phyloP scores from a whole-genome alignment of 2,797 vertebrate species.

The Crenuchus spilurus region DNA sequence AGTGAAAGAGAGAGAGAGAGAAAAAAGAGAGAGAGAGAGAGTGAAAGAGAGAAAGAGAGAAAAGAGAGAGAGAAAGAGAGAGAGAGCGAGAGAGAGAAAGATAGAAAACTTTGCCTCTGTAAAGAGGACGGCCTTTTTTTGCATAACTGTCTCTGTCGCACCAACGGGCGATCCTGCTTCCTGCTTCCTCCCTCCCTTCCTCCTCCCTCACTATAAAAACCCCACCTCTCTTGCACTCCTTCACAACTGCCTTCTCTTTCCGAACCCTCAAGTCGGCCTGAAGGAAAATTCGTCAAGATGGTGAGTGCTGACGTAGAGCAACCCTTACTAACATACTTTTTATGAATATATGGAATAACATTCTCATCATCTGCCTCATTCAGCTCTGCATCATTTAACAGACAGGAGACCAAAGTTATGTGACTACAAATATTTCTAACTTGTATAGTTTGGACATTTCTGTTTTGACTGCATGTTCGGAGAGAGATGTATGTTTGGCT shows the following conservation, averaged over 20 bases:
- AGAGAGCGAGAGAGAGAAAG: background rate
- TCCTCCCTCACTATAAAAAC: constrained; percentile 70
- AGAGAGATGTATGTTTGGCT: background rate
- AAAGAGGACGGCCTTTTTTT: constrained; percentile 53
- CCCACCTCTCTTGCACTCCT: constrained; percentile 56
- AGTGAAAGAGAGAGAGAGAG: constrained; percentile 7
- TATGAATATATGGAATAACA: background rate
- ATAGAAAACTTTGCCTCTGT: background rate
- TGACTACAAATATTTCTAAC: background rate
- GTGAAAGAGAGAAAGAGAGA: background rate
- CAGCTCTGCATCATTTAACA: background rate
- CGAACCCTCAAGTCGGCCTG: constrained; percentile 66
- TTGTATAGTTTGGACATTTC: background rate
- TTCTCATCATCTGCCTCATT: too few relatives aligned
- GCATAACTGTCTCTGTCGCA: constrained; percentile 53
- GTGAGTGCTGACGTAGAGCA: constrained; percentile 61
- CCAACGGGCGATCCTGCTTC: constrained; percentile 65
- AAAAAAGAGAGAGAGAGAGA: background rate
- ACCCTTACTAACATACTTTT: constrained; percentile 16
- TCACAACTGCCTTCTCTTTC: constrained; percentile 74
- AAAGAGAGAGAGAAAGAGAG: background rate
- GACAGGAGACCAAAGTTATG: background rate
- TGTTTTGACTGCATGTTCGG: background rate
- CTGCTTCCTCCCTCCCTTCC: constrained; percentile 53
- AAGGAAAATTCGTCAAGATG: constrained; percentile 63